These are phyloP conservation scores for Monodelphis domestica DNA, from an alignment of 2,797 vertebrate species.

Conservation along the genomic window DNA sequence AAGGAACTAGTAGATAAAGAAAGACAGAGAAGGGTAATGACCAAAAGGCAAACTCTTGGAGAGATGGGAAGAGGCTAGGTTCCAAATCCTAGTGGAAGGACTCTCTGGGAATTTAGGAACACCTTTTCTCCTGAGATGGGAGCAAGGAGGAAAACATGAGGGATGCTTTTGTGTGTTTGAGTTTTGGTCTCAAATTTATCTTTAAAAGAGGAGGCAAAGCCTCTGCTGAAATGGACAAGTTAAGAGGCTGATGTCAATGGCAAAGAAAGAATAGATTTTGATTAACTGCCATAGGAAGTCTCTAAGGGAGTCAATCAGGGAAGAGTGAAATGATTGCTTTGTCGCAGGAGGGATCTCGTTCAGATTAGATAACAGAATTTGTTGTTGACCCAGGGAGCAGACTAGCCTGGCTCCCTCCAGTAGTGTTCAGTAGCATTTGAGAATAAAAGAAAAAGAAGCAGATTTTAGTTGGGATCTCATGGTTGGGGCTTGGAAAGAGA, in stretches of 20 bases:
- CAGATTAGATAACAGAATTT: not conserved
- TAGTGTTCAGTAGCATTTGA: not conserved
- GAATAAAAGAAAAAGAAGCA: not conserved
- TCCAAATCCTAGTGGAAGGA: not conserved
- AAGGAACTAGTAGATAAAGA: not conserved
- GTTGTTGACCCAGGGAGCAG: not conserved
- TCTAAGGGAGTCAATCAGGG: not conserved
- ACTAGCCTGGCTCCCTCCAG: not conserved
- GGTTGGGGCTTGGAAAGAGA: not conserved
- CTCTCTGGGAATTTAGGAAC: not conserved
- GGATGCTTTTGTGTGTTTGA: not conserved
- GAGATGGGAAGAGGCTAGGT: not conserved
- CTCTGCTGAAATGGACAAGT: not conserved
- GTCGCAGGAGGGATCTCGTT: not conserved
- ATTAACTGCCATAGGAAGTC: not conserved
- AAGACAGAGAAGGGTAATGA: not conserved
- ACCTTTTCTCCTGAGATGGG: not conserved
- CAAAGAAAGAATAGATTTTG: not conserved
- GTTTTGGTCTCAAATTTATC: not conserved
- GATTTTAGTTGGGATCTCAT: not conserved
- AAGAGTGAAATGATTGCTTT: not conserved
- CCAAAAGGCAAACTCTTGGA: not conserved
- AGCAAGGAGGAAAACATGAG: not conserved
- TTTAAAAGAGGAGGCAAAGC: not conserved
- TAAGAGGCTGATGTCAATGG: not conserved